phyloP scores from a whole-genome alignment of 2,888 invertebrate species.

The Scrobipalpa costella region DNA sequence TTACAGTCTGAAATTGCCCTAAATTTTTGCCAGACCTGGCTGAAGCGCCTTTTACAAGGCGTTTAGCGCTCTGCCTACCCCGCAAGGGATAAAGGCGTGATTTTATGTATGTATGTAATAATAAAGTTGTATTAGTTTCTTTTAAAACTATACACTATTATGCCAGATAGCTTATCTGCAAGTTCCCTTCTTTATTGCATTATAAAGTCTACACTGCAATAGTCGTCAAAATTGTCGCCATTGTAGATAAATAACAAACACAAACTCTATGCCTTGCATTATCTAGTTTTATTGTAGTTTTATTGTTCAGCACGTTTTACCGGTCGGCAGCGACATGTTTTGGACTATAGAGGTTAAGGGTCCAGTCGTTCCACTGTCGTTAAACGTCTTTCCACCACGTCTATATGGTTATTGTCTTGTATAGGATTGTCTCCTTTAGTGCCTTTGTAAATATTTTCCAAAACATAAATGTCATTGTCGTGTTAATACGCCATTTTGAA shows the following conservation, averaged over 20 bases:
- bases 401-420: not conserved
- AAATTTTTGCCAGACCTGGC: no score
- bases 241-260: not conserved
- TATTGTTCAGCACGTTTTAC: slow-evolving; percentile 11
- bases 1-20: no score
- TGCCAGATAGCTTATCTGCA: not conserved
- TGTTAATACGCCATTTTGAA: slow-evolving; percentile 3
- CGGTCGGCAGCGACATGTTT: slow-evolving; percentile 26
- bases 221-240: slow-evolving; percentile 1
- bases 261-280: slow-evolving; percentile 2
- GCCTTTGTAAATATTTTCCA: not conserved
- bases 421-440: not conserved
- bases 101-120: no score
- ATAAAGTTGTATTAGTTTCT: no score
- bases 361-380: slow-evolving; percentile 21
- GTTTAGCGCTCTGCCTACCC: no score
- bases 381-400: slow-evolving; percentile 6
- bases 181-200: not conserved
- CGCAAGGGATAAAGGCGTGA: no score
- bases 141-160: no score
- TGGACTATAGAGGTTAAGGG: not conserved
- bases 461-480: not conserved
- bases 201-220: not conserved
- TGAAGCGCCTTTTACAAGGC: no score
- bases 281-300: slow-evolving; percentile 14